phyloP scores from a whole-genome alignment of 2,113 vertebrate species.

The Panurus biarmicus region DNA sequence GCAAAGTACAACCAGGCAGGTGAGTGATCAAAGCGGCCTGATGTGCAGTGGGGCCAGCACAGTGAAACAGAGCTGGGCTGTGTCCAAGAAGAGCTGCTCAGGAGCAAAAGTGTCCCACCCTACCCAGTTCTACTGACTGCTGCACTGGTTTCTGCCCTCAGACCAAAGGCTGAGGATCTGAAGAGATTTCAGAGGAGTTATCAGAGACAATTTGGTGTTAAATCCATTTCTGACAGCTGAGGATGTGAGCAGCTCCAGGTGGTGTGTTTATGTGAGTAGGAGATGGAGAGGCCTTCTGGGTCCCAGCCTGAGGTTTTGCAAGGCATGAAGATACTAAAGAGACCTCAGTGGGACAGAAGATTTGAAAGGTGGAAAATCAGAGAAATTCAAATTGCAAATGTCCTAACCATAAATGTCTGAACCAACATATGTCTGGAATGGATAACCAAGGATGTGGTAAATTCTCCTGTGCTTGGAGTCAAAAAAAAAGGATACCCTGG shows the following conservation, averaged over 20 bases:
- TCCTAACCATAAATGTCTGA: background rate
- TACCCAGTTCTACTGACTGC: background rate
- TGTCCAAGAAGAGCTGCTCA: background rate
- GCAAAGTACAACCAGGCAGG: background rate
- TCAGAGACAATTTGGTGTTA: background rate
- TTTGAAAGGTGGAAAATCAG: background rate
- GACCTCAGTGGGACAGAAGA: background rate
- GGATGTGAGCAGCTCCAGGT: background rate
- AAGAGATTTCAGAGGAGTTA: background rate
- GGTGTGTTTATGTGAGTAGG: background rate
- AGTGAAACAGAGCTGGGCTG: background rate
- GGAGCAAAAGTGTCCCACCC: background rate
- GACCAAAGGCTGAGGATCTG: background rate
- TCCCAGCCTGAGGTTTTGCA: background rate
- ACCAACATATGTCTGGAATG: background rate
- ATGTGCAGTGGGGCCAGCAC: background rate
- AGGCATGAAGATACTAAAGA: background rate
- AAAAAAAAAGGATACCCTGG: background rate
- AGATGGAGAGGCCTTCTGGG: background rate
- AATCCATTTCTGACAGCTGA: background rate
- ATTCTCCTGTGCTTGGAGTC: background rate
- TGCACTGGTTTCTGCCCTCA: background rate
- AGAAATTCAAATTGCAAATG: background rate
- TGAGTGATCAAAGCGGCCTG: background rate
- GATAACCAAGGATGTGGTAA: constrained; percentile 20